Evolutionary conservation across 2,113 vertebrate species (phyloP).

Genomic region (Chascanopsetta lugubris): DNA sequence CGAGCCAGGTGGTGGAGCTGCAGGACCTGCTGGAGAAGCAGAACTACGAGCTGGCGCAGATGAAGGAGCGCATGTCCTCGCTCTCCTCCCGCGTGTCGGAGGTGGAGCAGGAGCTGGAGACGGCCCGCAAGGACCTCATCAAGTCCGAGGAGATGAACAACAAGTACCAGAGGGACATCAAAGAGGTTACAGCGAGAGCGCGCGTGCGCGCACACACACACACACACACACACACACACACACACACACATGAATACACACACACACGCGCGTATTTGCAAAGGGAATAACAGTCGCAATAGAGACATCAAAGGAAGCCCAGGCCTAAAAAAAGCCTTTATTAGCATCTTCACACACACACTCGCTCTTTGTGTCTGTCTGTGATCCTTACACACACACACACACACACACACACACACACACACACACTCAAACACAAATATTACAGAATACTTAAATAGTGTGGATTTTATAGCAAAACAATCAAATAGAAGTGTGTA

Average conservation of each 20-base stretch:
- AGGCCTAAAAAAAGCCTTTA: conserved; percentile 42
- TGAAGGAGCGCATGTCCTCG: conserved; percentile 96
- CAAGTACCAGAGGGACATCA: conserved; percentile 98
- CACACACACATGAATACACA: background rate
- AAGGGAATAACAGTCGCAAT: conserved; percentile 25
- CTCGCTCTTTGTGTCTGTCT: conserved; percentile 4
- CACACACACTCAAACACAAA: background rate
- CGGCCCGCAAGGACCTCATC: conserved; percentile 95
- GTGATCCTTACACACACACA: background rate
- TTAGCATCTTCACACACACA: conserved; percentile 41
- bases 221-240: background rate
- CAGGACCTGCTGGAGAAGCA: conserved; percentile 98
- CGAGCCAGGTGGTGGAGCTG: conserved; percentile 94
- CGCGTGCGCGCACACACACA: conserved; percentile 4
- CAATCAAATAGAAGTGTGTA: no score
- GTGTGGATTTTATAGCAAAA: no score
- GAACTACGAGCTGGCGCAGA: conserved; percentile 98
- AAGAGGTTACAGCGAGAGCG: conserved; percentile 85
- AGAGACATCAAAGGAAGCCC: conserved; percentile 57
- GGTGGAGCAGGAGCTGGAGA: conserved; percentile 97
- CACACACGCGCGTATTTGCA: conserved; percentile 14
- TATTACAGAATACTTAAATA: background rate
- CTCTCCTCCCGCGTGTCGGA: conserved; percentile 95
- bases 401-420: background rate
- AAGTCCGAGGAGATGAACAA: conserved; percentile 98